Conservation (phyloP, 2,113 vertebrate genomes). For the Anthoscopus minutus region DNA sequence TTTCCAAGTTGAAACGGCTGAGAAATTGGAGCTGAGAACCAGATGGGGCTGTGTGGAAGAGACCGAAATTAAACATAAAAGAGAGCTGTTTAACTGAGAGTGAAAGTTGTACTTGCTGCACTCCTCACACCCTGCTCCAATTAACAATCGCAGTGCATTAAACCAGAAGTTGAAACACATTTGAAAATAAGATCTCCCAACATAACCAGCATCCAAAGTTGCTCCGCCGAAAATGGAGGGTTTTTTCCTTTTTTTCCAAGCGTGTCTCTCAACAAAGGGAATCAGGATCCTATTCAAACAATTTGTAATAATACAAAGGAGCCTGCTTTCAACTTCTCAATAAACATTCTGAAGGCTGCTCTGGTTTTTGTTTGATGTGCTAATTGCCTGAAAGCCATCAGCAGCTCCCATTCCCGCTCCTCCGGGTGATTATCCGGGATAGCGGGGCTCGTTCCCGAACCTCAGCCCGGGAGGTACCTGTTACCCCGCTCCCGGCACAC, state of each 20-base stretch:
- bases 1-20: slow-evolving; percentile 10
- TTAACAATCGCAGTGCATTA: slow-evolving; percentile 51
- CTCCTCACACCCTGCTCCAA: slow-evolving; percentile 13
- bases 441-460: not conserved
- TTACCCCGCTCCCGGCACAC: slow-evolving; percentile 17
- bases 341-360: slow-evolving; percentile 25
- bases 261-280: slow-evolving; percentile 55
- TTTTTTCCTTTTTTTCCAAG: not conserved
- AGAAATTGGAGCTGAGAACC: slow-evolving; percentile 47
- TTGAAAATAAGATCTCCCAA: slow-evolving; percentile 15
- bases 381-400: slow-evolving; percentile 36
- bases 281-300: slow-evolving; percentile 49
- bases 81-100: slow-evolving; percentile 35
- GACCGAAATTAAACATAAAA: slow-evolving; percentile 38
- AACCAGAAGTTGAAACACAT: slow-evolving; percentile 38
- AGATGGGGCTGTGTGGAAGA: slow-evolving; percentile 32
- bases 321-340: slow-evolving; percentile 36
- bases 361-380: slow-evolving; percentile 44
- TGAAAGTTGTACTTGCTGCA: slow-evolving; percentile 35
- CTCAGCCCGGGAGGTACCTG: not conserved
- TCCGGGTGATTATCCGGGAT: not conserved
- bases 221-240: not conserved
- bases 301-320: slow-evolving; percentile 51
- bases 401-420: not conserved
- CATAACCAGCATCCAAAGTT: not conserved